Evolutionary conservation across 2,888 invertebrate species (phyloP), one percentile per base, ranked within the genome.

Genomic region (Perizoma flavofasciatum): DNA sequence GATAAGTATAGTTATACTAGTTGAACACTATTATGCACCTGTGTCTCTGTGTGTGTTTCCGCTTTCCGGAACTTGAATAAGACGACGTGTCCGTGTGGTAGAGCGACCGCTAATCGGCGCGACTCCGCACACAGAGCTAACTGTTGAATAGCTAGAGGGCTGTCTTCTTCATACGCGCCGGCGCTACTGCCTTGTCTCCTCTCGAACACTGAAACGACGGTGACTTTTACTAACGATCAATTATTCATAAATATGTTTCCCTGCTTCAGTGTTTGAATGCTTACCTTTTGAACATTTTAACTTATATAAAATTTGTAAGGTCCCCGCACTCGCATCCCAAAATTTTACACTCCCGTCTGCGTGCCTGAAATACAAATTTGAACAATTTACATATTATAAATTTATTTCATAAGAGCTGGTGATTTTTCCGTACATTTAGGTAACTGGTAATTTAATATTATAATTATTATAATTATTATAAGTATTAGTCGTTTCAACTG

Each of bases 261-360:
- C 10, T n/a, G n/a, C 4, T 10, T 41, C 0, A 41, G 6, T 37
- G 6, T 7, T 37, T 37, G 37, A 33, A 46, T 9, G 66, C 77
- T 71, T 58, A 92, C 92, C 93, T 93, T 99, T 98, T 72, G 97
- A 97, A 82, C 98, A 98, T 94, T 99, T 99, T 80, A 99, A 93
- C 94, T 99, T 99, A 93, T 99, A 99, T 81, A 99, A 94, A 78
- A 98, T 96, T 93, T 99, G 98, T 75, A 99, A 93, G 66, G 97
- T 97, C 70, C 98, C 98, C 55, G 98, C 98, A 79, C 98, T 98
- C 49, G 98, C 98, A 88, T 99, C 99, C 99, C 99, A 99, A 91
- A 99, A 99, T 88, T 99, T 99, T 59, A 99, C 94, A 81, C 98
- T 98, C 54, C 99, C 99, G 91, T 99, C 99, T 68, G 98, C 97